Base-by-base conservation (phyloP, 2,888 invertebrate species). In the Tromatobia lineatoria region DNA sequence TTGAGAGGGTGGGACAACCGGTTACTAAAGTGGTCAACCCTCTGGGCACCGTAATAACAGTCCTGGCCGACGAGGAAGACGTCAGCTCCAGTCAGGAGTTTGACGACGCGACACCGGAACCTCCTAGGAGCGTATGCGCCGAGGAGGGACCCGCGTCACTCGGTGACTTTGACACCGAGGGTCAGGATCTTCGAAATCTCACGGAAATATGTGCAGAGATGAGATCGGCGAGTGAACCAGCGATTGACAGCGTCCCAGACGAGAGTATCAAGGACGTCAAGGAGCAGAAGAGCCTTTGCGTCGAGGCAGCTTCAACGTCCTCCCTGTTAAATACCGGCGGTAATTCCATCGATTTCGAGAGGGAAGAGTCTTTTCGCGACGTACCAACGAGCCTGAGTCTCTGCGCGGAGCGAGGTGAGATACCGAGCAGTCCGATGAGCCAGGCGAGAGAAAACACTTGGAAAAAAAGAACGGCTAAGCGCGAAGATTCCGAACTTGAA, bases 1-100 rank as follows among this genome's bases (percentile, higher is more conserved):
- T 93, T 93, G 94, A 93, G 91, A 91, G 93, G 93, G 93, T 93
- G 93, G 93, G 94, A 91, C 94, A 94, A 90, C 94, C 94, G 88
- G 95, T 96, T 92, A 95, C 95, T 91, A 96, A 96, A 94, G 96
- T 97, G 87, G 97, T 97, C 91, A 97, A 96, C 94, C 97, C 97
- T 77, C 94, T 96, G 92, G 97, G 97, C 89, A 96, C 96, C 83
- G 97, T 97, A 88, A 95, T 96, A 92, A 95, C 94, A 86, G 93
- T 94, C 61, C 91, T 93, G 82, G 93, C 94, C 78, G 93, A 93
- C 89, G 93, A 93, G 85, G 93, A 93, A 85, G 93, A 93, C 85
- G 87, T 89, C 86, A 90, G 88, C 88, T 91, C 92, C 71, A 89
- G 90, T 88, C 91, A 90, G 87, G 92, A 92, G 85, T 90, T 89